Base-by-base conservation (phyloP, 1,140 invertebrate genomes). In the Coelopa frigida region DNA sequence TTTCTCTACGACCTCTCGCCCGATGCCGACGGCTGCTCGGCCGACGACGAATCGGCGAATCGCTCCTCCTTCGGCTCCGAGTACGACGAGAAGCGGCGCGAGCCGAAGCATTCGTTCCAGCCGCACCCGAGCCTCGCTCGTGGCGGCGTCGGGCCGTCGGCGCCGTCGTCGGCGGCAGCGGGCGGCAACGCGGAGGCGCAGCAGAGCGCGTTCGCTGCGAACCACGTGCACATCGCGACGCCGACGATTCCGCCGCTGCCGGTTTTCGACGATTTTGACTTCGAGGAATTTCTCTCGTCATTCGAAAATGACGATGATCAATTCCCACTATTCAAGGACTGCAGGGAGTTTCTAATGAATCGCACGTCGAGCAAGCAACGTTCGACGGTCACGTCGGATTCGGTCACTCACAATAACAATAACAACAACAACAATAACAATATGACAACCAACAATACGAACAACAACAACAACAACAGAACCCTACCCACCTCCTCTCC, bases 231-330 rank as follows among this genome's bases (percentile, higher is more conserved):
- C 42, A 43, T 41, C 20, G 47, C 54, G 48, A n/a, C n/a, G n/a
- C 41, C 58, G 24, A 54, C 45, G 32, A 41, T 59, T 44, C 54
- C 54, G 29, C 39, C 45, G 54, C 35, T 42, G 47, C 59, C 64
- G 11, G 56, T 58, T 12, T 65, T 70, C 33, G 68, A 70, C 40
- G 64, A 70, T 44, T 68, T 68, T 51, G 64, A 71, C 46, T 75
- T 76, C 50, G 75, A 77, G 52, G 74, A 76, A 52, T 59, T 76
- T 46, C 70, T 74, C 37, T 72, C 68, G 39, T 72, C 74, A 46
- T 74, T 75, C 53, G 73, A 75, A 39, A 60, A 68, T 40, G 72
- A 75, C 49, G 72, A 74, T 44, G 61, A 66, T 44, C 55, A 64
- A 55, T 68, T 62, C 57, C 60, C 68, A 21, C 49, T 68, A 27